These are phyloP conservation scores for Merodon equestris DNA, from an alignment of 2,888 invertebrate species.

Conservation along the genomic window DNA sequence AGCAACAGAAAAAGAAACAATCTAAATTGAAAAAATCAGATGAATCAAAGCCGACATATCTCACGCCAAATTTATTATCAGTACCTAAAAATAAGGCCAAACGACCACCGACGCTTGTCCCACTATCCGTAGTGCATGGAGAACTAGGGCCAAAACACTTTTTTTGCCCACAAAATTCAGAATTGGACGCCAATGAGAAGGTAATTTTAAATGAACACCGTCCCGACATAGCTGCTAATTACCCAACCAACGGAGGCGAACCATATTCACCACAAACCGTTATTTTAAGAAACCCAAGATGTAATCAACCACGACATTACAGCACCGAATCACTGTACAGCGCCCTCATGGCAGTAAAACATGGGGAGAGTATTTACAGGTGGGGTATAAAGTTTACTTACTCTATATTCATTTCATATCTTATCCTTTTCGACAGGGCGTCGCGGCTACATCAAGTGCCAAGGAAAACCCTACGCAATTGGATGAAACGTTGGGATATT, in stretches of 20 bases:
- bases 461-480: slow-evolving; percentile 82
- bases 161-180: background rate
- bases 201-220: background rate
- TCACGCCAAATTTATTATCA: background rate
- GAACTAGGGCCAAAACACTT: slow-evolving; percentile 2
- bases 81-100: slow-evolving; percentile 8
- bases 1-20: too few relatives aligned
- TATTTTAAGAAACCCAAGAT: slow-evolving; percentile 70
- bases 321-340: slow-evolving; percentile 80
- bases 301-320: slow-evolving; percentile 72
- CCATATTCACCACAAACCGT: slow-evolving; percentile 67
- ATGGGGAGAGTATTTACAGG: slow-evolving; percentile 82
- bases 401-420: too few relatives aligned
- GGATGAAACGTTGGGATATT: slow-evolving; percentile 83
- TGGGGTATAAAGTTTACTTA: slow-evolving; percentile 70
- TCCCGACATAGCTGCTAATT: background rate
- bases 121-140: slow-evolving; percentile 22
- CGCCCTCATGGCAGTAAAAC: slow-evolving; percentile 82
- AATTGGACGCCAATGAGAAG: background rate
- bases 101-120: slow-evolving; percentile 25
- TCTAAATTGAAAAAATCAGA: slow-evolving; percentile 4
- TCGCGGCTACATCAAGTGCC: slow-evolving; percentile 82
- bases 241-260: background rate
- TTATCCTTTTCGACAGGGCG: slow-evolving; percentile 78
- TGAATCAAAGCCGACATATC: background rate